Base-by-base conservation (phyloP, 1,140 invertebrate species). In the Nautilus pompilius region DNA sequence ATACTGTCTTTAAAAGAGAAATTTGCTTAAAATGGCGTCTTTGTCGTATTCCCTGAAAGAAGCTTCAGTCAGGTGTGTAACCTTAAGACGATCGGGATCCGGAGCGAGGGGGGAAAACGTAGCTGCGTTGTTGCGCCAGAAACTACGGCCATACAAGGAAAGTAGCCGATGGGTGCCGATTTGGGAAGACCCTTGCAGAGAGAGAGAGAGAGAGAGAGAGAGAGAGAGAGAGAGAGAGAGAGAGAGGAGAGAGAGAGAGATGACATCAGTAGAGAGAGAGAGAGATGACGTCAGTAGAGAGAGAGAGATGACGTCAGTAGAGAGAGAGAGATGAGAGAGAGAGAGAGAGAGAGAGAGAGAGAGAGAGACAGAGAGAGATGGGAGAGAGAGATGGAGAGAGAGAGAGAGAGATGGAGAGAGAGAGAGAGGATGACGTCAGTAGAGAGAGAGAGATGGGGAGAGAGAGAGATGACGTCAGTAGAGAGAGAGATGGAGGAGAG, bases 381-480 rank as follows among this genome's bases (percentile, higher is more conserved):
- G 8, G n/a, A 41, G 8, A 41, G 8, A 41, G 8, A 41, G 36
- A 41, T n/a, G n/a, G 36, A 41, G 8, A 41, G 36, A 41, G n/a
- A 41, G 36, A 41, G 36, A 41, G 36, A 10, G n/a, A 41, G 46
- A 49, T 6, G 24, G 46, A 49, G 46, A 20, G 20, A 20, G 46
- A 24, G 17, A 24, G 24, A 49, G 46, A 10, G 20, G 24, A n/a
- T 10, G n/a, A 41, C 8, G n/a, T 8, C 8, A n/a, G 36, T 8
- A 41, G n/a, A 41, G 36, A 41, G 36, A 41, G n/a, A 58, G 26
- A 63, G 34, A 20, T 34, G 48, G 26, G 48, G 34, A 58, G 34
- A 58, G 61, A 46, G 51, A 45, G 54, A 4, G 32, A 45, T 8
- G 36, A 20, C 24, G 53, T 29, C 6, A 63, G 33, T 10, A 41